phyloP scores from a whole-genome alignment of 2,113 vertebrate species.

The Lycocorax pyrrhopterus region DNA sequence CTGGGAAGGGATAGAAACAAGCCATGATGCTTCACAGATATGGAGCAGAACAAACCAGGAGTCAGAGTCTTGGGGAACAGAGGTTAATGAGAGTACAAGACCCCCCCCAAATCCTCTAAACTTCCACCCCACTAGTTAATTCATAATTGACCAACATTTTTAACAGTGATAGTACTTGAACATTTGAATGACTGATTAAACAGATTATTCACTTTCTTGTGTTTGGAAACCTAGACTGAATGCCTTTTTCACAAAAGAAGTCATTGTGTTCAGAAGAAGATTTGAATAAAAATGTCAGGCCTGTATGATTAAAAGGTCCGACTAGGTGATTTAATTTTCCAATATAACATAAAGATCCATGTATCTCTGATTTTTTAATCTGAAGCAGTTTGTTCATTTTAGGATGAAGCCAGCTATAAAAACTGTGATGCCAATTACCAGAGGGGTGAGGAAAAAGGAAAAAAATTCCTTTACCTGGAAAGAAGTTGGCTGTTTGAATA shows the following conservation, averaged over 20 bases:
- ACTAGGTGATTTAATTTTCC: background rate
- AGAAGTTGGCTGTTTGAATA: background rate
- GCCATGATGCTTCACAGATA: background rate
- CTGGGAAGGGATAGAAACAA: background rate
- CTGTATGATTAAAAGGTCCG: background rate
- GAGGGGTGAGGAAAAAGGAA: background rate
- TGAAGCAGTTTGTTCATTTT: background rate
- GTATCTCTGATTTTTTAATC: background rate
- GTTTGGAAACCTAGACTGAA: background rate
- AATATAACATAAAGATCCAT: background rate
- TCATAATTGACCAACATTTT: background rate
- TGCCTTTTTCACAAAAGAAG: background rate
- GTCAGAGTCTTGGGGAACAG: background rate
- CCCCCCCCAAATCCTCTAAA: background rate
- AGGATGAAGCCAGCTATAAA: background rate
- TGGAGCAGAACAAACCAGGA: background rate
- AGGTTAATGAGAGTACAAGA: background rate
- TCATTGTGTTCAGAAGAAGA: background rate
- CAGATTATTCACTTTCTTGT: background rate
- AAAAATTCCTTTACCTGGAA: background rate
- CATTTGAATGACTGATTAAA: background rate
- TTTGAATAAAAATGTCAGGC: background rate
- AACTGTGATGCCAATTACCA: background rate
- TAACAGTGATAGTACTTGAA: background rate
- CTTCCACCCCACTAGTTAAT: background rate